A percentile compares a stretch with the other conserved stretches of the same genome.
Evolutionary conservation across 2,113 vertebrate genomes (phyloP).

Genomic region (Burhinus bistriatus): DNA sequence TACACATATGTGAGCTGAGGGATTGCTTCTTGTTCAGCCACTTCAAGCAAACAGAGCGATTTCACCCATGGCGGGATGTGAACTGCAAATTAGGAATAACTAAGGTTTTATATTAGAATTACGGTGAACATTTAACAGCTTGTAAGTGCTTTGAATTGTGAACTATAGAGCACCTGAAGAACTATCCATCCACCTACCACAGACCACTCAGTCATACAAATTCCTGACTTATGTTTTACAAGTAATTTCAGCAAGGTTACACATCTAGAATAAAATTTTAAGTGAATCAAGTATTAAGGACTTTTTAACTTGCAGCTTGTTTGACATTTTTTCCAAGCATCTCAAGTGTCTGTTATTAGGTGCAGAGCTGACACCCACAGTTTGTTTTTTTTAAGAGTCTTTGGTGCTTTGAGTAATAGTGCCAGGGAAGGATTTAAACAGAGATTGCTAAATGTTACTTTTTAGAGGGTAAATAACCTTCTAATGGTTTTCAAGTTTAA

Average conservation of each 20-base stretch:
- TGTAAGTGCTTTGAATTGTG: conserved; percentile 9
- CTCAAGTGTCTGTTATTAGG: conserved; percentile 8
- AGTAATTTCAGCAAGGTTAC: neutral
- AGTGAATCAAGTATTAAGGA: neutral
- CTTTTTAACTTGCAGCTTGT: neutral
- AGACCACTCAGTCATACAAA: neutral
- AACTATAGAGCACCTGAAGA: conserved; percentile 26
- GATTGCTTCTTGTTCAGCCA: neutral
- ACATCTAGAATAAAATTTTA: neutral
- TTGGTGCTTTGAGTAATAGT: neutral
- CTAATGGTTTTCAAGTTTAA: neutral
- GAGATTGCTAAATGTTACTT: neutral
- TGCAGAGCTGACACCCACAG: neutral
- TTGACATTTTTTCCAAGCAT: neutral
- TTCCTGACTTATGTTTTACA: neutral
- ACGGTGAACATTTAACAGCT: conserved; percentile 39
- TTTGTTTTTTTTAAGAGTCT: neutral
- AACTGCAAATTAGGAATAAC: conserved; percentile 21
- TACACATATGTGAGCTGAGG: neutral
- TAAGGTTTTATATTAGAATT: conserved; percentile 15
- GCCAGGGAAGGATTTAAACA: neutral
- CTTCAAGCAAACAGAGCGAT: neutral
- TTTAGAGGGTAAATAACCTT: neutral
- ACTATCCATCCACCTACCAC: neutral
- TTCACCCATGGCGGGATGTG: neutral